A percentile compares a stretch with the other conserved stretches of the same genome.
These are phyloP conservation scores for Formicarius rufipectus DNA, from an alignment of 2,113 vertebrate genomes.

Conservation along the genomic window DNA sequence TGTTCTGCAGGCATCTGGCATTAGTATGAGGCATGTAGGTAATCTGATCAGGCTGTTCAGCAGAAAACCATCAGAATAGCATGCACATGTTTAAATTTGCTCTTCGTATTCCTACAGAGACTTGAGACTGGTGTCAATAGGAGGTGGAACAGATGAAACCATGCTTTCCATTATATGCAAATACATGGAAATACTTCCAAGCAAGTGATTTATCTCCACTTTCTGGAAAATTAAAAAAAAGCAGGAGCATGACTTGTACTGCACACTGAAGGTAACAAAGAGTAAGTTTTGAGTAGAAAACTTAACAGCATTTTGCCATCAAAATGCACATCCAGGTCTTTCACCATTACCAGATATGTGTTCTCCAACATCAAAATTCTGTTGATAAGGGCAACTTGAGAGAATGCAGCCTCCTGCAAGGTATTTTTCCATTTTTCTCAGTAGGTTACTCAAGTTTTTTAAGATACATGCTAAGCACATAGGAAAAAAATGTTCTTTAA, in stretches of 20 bases:
- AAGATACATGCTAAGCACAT: not conserved
- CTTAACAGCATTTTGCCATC: not conserved
- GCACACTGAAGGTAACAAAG: not conserved
- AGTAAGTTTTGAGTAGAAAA: not conserved
- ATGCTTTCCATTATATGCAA: slow-evolving; percentile 88
- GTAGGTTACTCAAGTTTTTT: not conserved
- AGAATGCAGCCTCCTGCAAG: not conserved
- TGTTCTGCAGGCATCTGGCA: not conserved
- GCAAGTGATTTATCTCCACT: slow-evolving; percentile 13
- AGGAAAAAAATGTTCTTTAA: not conserved
- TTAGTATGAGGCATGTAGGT: fast-evolving
- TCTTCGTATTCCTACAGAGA: slow-evolving; percentile 69
- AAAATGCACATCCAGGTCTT: not conserved
- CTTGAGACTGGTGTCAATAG: slow-evolving; percentile 77
- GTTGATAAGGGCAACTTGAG: not conserved
- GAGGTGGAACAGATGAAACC: slow-evolving; percentile 82
- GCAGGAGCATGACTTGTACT: not conserved
- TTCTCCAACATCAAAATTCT: not conserved
- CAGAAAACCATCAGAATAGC: not conserved
- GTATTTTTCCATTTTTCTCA: not conserved
- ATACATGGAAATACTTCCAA: slow-evolving; percentile 81
- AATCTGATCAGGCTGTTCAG: not conserved
- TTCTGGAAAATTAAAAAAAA: not conserved
- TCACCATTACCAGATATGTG: not conserved
- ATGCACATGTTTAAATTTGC: not conserved